Conservation (phyloP, 2,888 invertebrate species). For the Noctua comes region DNA sequence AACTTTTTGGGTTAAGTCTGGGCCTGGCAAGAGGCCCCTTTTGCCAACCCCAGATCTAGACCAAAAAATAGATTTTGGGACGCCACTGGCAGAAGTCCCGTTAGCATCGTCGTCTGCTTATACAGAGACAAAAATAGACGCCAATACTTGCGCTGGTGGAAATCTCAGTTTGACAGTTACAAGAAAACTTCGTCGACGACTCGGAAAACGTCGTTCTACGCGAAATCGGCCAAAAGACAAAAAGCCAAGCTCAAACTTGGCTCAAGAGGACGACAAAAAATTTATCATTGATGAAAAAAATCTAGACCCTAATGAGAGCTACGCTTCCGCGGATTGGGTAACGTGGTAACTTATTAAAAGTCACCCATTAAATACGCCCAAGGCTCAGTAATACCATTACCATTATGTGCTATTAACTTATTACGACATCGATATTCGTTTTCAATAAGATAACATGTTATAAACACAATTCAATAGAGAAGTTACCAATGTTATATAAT, state of each 20-base stretch:
- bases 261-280: neutral
- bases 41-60: constrained; percentile 6
- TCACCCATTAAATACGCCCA: neutral
- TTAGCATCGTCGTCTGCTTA: constrained; percentile 13
- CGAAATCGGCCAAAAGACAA: neutral
- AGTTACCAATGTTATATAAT: neutral
- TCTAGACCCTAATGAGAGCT: neutral
- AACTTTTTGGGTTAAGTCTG: constrained; percentile 21
- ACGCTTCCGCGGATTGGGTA: constrained; percentile 19
- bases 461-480: neutral
- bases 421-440: neutral
- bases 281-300: neutral
- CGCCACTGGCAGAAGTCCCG: neutral
- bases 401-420: neutral
- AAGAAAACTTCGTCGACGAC: neutral
- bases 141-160: too few species aligned
- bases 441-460: neutral
- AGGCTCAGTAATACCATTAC: neutral
- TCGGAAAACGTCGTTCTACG: neutral
- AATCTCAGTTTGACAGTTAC: neutral
- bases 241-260: neutral
- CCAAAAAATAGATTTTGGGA: neutral
- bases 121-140: neutral
- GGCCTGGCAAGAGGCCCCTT: neutral
- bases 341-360: constrained; percentile 7